These are phyloP conservation scores for Helarctos malayanus DNA, from an alignment of 2,797 vertebrate species.

Conservation along the genomic window DNA sequence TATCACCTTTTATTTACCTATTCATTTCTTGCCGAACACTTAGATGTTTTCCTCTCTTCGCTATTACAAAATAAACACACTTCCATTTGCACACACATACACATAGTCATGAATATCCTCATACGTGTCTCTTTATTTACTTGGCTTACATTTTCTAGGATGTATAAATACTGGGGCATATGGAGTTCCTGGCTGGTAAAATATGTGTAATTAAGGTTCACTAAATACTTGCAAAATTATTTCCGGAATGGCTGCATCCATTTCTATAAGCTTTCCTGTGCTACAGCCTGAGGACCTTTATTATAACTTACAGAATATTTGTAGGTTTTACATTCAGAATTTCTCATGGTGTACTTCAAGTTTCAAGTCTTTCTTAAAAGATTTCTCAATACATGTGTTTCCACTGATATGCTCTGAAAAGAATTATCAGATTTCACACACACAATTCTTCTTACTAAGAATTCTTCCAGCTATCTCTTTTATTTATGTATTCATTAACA, in stretches of 20 bases:
- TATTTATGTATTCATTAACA: neutral
- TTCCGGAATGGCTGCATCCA: neutral
- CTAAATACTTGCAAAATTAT: neutral
- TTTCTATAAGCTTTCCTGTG: neutral
- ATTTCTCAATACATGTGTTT: neutral
- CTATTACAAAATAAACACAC: neutral
- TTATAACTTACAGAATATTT: neutral
- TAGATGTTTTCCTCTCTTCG: neutral
- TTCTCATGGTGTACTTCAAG: neutral
- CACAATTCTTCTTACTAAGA: neutral
- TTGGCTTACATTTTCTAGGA: neutral
- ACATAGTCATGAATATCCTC: neutral
- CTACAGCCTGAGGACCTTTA: neutral
- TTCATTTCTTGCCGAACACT: neutral
- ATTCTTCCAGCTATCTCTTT: neutral
- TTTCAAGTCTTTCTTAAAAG: neutral
- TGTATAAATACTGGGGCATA: neutral
- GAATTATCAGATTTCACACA: neutral
- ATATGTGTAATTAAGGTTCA: neutral
- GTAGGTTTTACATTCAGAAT: neutral
- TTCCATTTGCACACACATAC: neutral
- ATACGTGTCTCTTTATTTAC: neutral
- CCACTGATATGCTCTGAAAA: neutral
- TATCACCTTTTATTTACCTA: neutral
- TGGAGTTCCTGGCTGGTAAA: neutral